Evolutionary conservation across 2,888 invertebrate genomes (phyloP).

Genomic region (Eudemis profundana): DNA sequence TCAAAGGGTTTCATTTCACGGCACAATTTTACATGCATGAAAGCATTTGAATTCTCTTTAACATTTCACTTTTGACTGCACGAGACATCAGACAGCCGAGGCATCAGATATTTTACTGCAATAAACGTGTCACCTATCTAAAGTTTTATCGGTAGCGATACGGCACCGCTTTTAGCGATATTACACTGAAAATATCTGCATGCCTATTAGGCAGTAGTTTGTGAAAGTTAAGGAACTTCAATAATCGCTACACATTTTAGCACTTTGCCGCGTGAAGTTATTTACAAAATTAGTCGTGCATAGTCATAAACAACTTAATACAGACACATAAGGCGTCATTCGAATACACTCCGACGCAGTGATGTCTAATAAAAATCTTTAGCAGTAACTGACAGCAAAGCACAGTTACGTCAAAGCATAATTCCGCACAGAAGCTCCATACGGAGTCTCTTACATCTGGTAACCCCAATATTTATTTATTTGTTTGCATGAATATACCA

Average conservation of each 20-base stretch:
- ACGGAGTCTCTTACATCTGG: no score
- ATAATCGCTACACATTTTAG: neutral
- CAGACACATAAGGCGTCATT: no score
- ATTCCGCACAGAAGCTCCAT: no score
- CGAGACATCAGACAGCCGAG: conserved; percentile 14
- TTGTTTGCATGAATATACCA: no score
- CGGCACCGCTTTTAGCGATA: conserved; percentile 27
- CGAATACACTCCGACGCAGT: no score
- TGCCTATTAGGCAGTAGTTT: neutral
- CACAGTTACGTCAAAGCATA: no score
- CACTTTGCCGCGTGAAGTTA: neutral
- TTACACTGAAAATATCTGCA: conserved; percentile 6
- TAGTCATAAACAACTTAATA: no score
- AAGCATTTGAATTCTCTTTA: conserved; percentile 19
- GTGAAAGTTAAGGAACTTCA: neutral
- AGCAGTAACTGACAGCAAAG: no score
- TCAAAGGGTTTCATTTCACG: conserved; percentile 25
- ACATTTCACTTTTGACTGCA: conserved; percentile 10
- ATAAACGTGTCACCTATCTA: conserved; percentile 22
- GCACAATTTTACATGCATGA: conserved; percentile 20
- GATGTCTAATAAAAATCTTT: no score
- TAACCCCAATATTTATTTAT: no score
- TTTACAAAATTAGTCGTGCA: neutral
- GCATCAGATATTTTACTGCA: conserved; percentile 18
- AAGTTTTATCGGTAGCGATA: conserved; percentile 37